phyloP scores from a whole-genome alignment of 2,888 invertebrate genomes.

The Helleia helle region DNA sequence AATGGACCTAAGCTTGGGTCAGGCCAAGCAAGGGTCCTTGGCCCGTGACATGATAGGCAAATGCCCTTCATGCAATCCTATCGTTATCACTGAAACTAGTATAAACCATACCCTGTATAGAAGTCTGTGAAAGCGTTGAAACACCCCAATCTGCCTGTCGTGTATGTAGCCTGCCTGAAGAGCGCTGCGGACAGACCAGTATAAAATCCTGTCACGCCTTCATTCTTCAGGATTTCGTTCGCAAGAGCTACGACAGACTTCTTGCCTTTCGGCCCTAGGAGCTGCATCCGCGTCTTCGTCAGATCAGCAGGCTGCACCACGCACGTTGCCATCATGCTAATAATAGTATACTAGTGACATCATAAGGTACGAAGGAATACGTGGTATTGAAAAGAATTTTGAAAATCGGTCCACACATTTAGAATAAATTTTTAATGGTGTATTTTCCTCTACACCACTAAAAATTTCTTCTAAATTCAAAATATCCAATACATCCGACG shows the following conservation, averaged over 20 bases:
- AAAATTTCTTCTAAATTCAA: no score
- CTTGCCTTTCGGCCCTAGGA: constrained; percentile 40
- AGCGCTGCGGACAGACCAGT: constrained; percentile 92
- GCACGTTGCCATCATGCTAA: constrained; percentile 37
- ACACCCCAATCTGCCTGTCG: constrained; percentile 93
- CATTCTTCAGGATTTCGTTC: constrained; percentile 82
- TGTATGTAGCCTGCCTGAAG: constrained; percentile 96
- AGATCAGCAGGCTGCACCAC: constrained; percentile 44
- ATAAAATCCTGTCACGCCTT: constrained; percentile 90
- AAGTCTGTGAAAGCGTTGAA: constrained; percentile 90
- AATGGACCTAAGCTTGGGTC: no score
- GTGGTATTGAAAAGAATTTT: no score
- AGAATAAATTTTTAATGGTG: no score
- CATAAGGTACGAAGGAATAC: no score
- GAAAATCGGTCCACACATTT: no score
- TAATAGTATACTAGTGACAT: neutral
- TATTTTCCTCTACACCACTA: no score
- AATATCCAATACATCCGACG: no score
- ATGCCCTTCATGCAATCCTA: no score
- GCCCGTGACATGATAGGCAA: no score
- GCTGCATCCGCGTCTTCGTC: constrained; percentile 46
- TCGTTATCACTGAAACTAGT: no score
- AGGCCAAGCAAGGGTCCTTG: no score
- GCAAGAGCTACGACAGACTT: constrained; percentile 81
- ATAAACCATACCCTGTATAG: constrained; percentile 58